Evolutionary conservation across 1,140 invertebrate species (phyloP).

Genomic region (Papilio xuthus): DNA sequence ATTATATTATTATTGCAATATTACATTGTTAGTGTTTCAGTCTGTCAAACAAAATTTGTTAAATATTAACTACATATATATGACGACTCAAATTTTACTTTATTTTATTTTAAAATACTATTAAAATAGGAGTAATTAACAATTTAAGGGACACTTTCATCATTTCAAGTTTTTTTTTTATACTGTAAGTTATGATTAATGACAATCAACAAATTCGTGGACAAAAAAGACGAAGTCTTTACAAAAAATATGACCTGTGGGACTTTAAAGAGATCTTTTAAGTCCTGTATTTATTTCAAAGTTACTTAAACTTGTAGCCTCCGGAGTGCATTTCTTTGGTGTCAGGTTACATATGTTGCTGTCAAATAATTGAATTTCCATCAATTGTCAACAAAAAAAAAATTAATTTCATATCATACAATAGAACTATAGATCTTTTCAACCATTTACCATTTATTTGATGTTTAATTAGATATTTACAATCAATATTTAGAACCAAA

Average conservation of each 20-base stretch:
- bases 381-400: not conserved
- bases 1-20: no score
- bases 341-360: not conserved
- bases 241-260: not conserved
- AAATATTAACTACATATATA: conserved; percentile 35
- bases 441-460: no score
- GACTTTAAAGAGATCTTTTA: not conserved
- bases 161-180: no score
- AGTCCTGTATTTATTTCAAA: not conserved
- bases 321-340: not conserved
- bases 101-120: not conserved
- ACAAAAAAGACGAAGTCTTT: not conserved
- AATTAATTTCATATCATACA: no score
- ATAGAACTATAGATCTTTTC: no score
- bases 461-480: no score
- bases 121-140: not conserved
- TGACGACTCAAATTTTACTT: conserved; percentile 36
- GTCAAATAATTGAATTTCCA: not conserved
- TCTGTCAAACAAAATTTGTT: conserved; percentile 50
- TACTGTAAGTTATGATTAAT: no score
- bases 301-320: not conserved
- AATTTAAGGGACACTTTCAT: not conserved
- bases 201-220: not conserved
- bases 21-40: conserved; percentile 52
- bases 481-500: no score